Evolutionary conservation across 2,888 invertebrate species (phyloP).

Genomic region (Pherbina coryleti): DNA sequence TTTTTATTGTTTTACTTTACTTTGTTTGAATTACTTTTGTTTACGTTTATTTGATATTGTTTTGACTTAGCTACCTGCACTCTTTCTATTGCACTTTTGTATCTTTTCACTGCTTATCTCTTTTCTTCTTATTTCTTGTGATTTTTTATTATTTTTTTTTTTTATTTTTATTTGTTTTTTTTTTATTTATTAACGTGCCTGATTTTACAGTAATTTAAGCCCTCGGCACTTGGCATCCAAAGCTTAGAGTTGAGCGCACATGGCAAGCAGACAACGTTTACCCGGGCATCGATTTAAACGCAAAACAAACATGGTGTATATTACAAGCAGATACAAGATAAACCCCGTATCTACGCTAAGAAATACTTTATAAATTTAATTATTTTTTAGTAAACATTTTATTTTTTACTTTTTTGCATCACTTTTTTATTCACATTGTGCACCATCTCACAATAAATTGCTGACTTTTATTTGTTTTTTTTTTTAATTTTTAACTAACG

Average conservation of each 20-base stretch:
- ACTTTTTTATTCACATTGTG: not conserved
- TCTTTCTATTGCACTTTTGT: not conserved
- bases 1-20: not conserved
- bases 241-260: not conserved
- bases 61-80: not conserved
- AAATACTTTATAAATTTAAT: not conserved
- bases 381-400: not conserved
- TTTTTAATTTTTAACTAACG: not conserved
- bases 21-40: not conserved
- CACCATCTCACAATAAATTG: not conserved
- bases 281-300: constrained; percentile 33
- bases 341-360: not conserved
- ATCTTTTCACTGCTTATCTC: not conserved
- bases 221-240: not conserved
- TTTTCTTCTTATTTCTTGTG: too few relatives aligned
- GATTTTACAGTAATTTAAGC: constrained; percentile 22
- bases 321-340: not conserved
- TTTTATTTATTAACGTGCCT: constrained; percentile 1
- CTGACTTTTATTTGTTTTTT: not conserved
- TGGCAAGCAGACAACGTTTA: not conserved
- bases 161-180: too few relatives aligned
- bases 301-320: constrained; percentile 2
- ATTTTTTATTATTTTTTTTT: too few relatives aligned
- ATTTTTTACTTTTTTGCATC: not conserved
- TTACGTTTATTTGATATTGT: not conserved